These are phyloP conservation scores for Melipona beecheii DNA, from an alignment of 2,888 invertebrate genomes.

Conservation along the genomic window DNA sequence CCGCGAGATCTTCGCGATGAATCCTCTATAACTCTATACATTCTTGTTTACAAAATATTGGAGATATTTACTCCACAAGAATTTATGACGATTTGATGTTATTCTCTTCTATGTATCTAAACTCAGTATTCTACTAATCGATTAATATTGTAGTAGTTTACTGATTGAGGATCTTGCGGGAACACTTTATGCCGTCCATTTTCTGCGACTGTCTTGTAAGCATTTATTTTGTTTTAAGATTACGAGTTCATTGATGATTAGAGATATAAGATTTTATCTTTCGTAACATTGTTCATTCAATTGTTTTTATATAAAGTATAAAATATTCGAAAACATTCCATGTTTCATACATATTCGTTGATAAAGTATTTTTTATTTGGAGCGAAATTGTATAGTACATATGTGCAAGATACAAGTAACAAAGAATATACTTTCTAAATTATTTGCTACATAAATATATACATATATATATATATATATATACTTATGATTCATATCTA, in stretches of 20 bases:
- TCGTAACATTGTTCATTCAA: slow-evolving; percentile 39
- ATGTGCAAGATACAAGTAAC: slow-evolving; percentile 15
- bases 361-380: slow-evolving; percentile 29
- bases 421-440: slow-evolving; percentile 35
- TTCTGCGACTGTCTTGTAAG: slow-evolving; percentile 73
- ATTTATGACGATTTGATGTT: slow-evolving; percentile 48
- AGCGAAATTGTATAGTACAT: slow-evolving; percentile 20
- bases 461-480: slow-evolving; percentile 26
- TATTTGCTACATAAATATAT: slow-evolving; percentile 26
- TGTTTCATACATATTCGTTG: slow-evolving; percentile 29
- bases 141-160: slow-evolving; percentile 66
- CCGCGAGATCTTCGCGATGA: slow-evolving; percentile 87
- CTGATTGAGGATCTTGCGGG: slow-evolving; percentile 83
- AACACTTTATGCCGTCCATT: slow-evolving; percentile 83
- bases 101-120: slow-evolving; percentile 68
- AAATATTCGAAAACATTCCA: slow-evolving; percentile 49
- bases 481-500: slow-evolving; percentile 22
- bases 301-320: slow-evolving; percentile 30
- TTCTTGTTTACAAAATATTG: slow-evolving; percentile 44
- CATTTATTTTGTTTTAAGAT: slow-evolving; percentile 62
- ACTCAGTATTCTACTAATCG: slow-evolving; percentile 67
- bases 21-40: slow-evolving; percentile 73
- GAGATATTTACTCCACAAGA: slow-evolving; percentile 55
- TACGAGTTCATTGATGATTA: slow-evolving; percentile 45
- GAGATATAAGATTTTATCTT: slow-evolving; percentile 47